These are phyloP conservation scores for Trematomus bernacchii DNA, from an alignment of 2,797 vertebrate species.

Conservation along the genomic window DNA sequence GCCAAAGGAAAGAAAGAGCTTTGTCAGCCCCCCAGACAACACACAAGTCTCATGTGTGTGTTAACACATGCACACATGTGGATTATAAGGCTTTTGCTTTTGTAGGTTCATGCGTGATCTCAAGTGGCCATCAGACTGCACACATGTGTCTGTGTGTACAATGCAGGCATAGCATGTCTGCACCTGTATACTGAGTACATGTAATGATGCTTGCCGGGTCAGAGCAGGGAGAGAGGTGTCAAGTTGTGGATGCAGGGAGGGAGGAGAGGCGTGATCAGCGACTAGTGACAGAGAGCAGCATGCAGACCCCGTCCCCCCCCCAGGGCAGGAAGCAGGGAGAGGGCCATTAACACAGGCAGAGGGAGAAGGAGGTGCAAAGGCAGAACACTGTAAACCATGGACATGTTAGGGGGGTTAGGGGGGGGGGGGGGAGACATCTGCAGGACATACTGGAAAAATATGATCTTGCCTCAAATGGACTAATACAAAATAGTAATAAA, in stretches of 20 bases:
- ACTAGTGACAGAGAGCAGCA: slow-evolving; percentile 74
- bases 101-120: slow-evolving; percentile 34
- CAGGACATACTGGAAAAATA: slow-evolving; percentile 30
- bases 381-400: slow-evolving; percentile 50
- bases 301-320: slow-evolving; percentile 66
- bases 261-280: slow-evolving; percentile 44
- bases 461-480: neutral
- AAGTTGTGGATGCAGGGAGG: slow-evolving; percentile 43
- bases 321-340: slow-evolving; percentile 68
- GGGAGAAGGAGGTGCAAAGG: slow-evolving; percentile 48
- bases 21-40: slow-evolving; percentile 76
- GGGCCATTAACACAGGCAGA: slow-evolving; percentile 74
- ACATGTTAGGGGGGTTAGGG: slow-evolving; percentile 37
- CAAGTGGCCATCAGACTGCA: slow-evolving; percentile 6
- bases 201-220: slow-evolving; percentile 37
- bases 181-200: slow-evolving; percentile 40
- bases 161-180: slow-evolving; percentile 16
- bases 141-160: slow-evolving; percentile 13
- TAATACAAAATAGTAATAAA: slow-evolving; percentile 10
- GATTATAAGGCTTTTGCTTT: slow-evolving; percentile 47
- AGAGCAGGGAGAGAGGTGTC: slow-evolving; percentile 49
- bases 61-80: slow-evolving; percentile 57
- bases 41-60: slow-evolving; percentile 46
- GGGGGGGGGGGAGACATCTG: slow-evolving; percentile 1
- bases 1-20: slow-evolving; percentile 81